These are phyloP conservation scores for Meloidogyne hapla DNA, from an alignment of 1,140 invertebrate species.

Conservation along the genomic window DNA sequence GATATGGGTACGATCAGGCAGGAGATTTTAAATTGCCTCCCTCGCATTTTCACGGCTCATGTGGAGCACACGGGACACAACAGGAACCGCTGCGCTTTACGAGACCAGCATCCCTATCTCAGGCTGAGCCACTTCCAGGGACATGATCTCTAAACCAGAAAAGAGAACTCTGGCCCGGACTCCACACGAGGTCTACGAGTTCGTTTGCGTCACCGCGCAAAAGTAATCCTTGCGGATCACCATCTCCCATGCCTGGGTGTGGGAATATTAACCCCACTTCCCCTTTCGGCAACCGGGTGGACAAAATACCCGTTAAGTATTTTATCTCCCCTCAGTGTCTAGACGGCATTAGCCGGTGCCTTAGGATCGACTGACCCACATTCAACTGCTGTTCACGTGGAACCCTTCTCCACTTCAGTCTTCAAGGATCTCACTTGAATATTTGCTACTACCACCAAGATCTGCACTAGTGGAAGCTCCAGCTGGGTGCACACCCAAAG, in stretches of 20 bases:
- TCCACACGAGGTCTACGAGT: constrained; percentile 54
- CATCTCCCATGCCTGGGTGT: constrained; percentile 64
- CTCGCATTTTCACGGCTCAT: constrained; percentile 17
- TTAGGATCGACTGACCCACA: constrained; percentile 77
- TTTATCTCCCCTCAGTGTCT: constrained; percentile 57
- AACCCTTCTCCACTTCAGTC: constrained; percentile 83
- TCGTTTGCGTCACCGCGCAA: constrained; percentile 72
- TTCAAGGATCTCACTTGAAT: constrained; percentile 79
- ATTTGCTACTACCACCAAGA: constrained; percentile 85
- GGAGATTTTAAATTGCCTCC: constrained; percentile 63
- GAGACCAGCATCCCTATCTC: constrained; percentile 64
- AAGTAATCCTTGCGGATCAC: neutral
- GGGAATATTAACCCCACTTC: constrained; percentile 69
- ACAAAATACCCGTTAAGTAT: neutral
- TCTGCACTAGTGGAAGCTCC: constrained; percentile 79
- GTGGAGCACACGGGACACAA: constrained; percentile 19
- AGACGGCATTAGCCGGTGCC: constrained; percentile 65
- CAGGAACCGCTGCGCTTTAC: constrained; percentile 24
- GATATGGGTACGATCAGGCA: constrained; percentile 74
- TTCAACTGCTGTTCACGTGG: constrained; percentile 85
- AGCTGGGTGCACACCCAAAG: constrained; percentile 75
- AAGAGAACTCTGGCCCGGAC: constrained; percentile 31
- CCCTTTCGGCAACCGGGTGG: constrained; percentile 65
- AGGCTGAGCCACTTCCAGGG: constrained; percentile 67
- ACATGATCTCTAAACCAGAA: constrained; percentile 25